Conservation (phyloP, 2,797 vertebrate genomes). For the Enteromius afrohamiltoni region DNA sequence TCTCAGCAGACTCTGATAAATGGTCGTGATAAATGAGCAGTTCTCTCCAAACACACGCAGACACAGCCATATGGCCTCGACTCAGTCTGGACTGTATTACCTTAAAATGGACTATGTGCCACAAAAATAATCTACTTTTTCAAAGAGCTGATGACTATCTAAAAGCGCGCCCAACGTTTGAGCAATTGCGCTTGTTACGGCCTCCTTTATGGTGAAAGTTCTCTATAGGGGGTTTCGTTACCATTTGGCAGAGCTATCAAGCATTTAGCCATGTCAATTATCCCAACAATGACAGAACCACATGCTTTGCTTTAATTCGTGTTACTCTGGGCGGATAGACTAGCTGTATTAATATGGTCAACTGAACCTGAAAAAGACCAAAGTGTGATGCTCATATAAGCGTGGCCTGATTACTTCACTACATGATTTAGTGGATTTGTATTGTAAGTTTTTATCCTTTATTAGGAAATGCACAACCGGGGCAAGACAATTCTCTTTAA, state of each 20-base stretch:
- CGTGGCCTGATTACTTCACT: not conserved
- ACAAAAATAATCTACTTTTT: constrained; percentile 50
- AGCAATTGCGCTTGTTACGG: constrained; percentile 21
- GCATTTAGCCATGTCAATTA: constrained; percentile 26
- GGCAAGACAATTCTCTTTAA: not conserved
- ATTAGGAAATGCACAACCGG: not conserved
- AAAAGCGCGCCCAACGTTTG: constrained; percentile 1
- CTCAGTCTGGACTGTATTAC: constrained; percentile 57
- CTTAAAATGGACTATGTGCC: constrained; percentile 50
- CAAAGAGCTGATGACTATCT: constrained; percentile 48
- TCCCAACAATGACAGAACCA: constrained; percentile 20
- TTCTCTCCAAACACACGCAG: constrained; percentile 43
- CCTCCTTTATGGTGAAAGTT: constrained; percentile 19
- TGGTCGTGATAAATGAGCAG: constrained; percentile 68
- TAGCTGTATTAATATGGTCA: constrained; percentile 19
- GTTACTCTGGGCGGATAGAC: constrained; percentile 1
- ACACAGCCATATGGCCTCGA: constrained; percentile 47
- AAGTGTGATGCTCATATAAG: not conserved
- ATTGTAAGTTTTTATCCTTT: constrained; percentile 1
- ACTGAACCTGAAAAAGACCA: constrained; percentile 9
- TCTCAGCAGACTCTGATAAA: constrained; percentile 70
- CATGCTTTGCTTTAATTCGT: constrained; percentile 33
- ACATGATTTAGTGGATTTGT: constrained; percentile 11
- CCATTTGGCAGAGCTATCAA: constrained; percentile 2
- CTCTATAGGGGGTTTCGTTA: constrained; percentile 16